Evolutionary conservation across 2,113 vertebrate genomes (phyloP), one percentile per base, ranked within the genome.

Genomic region (Misgurnus anguillicaudatus): DNA sequence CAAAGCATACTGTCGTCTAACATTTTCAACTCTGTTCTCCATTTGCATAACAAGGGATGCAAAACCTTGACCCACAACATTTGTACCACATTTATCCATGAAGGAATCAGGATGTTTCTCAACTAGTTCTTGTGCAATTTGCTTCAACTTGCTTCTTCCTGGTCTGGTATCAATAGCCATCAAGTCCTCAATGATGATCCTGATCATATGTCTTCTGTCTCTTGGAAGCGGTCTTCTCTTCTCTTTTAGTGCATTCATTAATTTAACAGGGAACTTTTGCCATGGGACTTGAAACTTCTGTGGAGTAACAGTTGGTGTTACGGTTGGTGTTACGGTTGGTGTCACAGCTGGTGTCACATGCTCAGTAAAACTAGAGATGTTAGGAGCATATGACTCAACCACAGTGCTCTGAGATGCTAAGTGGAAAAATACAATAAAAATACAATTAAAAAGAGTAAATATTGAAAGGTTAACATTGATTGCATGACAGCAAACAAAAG

Each of bases 11-110:
- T 36, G 24, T 55, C 48, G 31, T 16, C 24, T 71, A 9, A 38
- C 39, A 14, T 73, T 73, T n/a, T 73, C 38, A 13, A 61, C 55
- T 73, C 38, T 2, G 39, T 74, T 74, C 13, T 61, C 55, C 71
- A 60, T 61, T 41, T 74, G 71, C 38, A 42, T 19, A 41, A 74
- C 31, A 14, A 74, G 58, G 19, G 38, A 74, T 38, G n/a, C 55
- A 31, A 60, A 74, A 14, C 55, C 71, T 60, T 47, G 38, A 42
- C 55, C 55, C 39, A 61, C 71, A 13, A 45, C 4, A 60, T 45
- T 60, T 38, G 38, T 48, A 6, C 53, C 71, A 61, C 6, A 74
- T 60, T 60, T 21, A 45, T 74, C 55, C n/a, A 39, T 45, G 8
- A 74, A 61, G 7, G 38, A 74, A 41, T n/a, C 41, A 9, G 71